These are phyloP conservation scores for Epicauta chinensis DNA, from an alignment of 1,140 invertebrate genomes.

Conservation along the genomic window DNA sequence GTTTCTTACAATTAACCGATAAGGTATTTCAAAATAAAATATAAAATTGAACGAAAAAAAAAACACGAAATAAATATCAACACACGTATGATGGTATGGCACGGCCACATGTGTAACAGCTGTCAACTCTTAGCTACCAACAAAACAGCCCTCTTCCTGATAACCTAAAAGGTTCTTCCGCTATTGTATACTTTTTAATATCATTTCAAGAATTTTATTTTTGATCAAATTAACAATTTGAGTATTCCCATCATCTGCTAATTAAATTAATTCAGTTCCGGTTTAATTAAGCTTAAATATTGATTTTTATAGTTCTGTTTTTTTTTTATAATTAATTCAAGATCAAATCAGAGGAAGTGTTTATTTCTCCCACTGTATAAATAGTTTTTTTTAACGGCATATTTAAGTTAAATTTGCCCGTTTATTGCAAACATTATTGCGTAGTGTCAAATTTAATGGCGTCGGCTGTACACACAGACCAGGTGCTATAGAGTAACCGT, in stretches of 20 bases:
- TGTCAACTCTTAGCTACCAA: constrained; percentile 32
- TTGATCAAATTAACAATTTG: background rate
- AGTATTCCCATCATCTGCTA: background rate
- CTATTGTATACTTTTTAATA: constrained; percentile 2
- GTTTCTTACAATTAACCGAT: too few species aligned
- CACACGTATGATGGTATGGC: constrained; percentile 18
- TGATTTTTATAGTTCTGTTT: constrained; percentile 8
- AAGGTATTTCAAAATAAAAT: constrained; percentile 3
- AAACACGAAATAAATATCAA: constrained; percentile 37
- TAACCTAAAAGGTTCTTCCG: constrained; percentile 34
- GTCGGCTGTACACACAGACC: constrained; percentile 26
- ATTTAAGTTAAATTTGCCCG: constrained; percentile 5
- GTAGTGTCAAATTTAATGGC: constrained; percentile 28
- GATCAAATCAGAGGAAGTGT: background rate
- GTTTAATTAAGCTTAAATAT: background rate
- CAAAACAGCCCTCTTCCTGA: constrained; percentile 35
- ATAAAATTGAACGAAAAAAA: too few species aligned
- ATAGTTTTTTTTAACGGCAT: background rate
- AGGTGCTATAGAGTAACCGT: constrained; percentile 36
- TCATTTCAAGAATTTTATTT: background rate
- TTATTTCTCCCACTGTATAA: background rate
- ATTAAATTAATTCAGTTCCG: too few species aligned
- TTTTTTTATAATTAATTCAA: background rate
- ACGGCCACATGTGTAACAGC: constrained; percentile 37
- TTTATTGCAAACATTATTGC: constrained; percentile 11